Evolutionary conservation across 2,888 invertebrate genomes (phyloP), one percentile per base, ranked within the genome.

Genomic region (Thereva nobilitata): DNA sequence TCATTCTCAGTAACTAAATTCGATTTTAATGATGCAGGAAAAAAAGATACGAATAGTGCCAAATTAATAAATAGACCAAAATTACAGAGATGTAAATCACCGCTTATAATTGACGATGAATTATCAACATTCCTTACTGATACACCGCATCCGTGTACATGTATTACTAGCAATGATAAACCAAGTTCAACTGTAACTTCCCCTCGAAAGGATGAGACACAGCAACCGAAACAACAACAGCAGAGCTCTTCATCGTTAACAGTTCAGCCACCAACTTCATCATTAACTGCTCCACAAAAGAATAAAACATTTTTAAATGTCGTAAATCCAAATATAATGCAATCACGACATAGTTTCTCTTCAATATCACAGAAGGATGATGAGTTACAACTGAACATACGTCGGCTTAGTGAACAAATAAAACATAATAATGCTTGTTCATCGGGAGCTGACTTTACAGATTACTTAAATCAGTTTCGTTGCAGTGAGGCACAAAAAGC

Each of bases 341-440:
- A 77, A 64, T 74, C 76, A 4, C 76, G 80, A n/a, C 80, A 79
- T 63, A 79, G 79, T 71, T 79, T 80, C 65, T 76, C 79, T 12
- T 76, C 79, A 23, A 67, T 68, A 9, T 66, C 71, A 10, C 71
- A 73, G 66, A 74, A 75, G 4, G 76, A 74, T 50, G 76, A 80
- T 40, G 80, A 80, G 69, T 67, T 79, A 3, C 79, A 78, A 67
- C 70, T 80, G 4, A 80, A 79, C 69, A 79, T 80, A 45, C 76
- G 80, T 41, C 75, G 80, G 23, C 69, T 80, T 12, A 80, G 80
- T 35, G 79, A 79, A 66, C 79, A 80, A 72, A 77, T 78, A 7
- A 69, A 70, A 70, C 72, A 72, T 49, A 70, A 70, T 65, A 70
- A 59, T 57, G 68, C 64, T 9, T 12, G 59, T 65, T 54, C 64